Evolutionary conservation across 2,888 invertebrate species (phyloP).

Genomic region (Nipponacmea schrenckii): DNA sequence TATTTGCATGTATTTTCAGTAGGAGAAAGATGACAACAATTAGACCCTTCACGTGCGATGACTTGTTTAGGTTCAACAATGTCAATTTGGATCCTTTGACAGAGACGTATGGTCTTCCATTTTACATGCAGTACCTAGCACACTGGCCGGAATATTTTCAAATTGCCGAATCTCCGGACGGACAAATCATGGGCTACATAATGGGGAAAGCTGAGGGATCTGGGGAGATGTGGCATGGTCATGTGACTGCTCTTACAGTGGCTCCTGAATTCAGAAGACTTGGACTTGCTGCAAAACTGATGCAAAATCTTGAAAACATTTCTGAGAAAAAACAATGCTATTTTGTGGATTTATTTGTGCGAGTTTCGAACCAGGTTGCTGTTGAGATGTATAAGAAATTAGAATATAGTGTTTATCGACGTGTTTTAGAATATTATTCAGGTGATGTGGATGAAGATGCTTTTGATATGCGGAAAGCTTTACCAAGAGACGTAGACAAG

Average conservation of each 20-base stretch:
- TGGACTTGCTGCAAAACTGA: constrained; percentile 90
- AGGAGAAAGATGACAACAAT: constrained; percentile 84
- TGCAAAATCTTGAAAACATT: constrained; percentile 93
- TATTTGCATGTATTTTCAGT: too few relatives aligned
- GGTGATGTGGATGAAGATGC: constrained; percentile 95
- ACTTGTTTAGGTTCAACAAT: constrained; percentile 93
- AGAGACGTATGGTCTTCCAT: constrained; percentile 81
- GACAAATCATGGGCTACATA: constrained; percentile 98
- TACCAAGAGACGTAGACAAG: constrained; percentile 89
- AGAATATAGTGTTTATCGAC: constrained; percentile 95
- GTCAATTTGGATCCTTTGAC: constrained; percentile 98
- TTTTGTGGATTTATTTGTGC: constrained; percentile 97
- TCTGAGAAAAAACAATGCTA: constrained; percentile 96
- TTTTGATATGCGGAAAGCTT: constrained; percentile 98
- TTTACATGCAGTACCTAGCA: constrained; percentile 97
- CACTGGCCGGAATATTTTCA: constrained; percentile 99
- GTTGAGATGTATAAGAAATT: constrained; percentile 96
- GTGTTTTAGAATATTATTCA: constrained; percentile 97
- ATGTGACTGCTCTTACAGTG: constrained; percentile 97
- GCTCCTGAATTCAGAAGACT: constrained; percentile 92
- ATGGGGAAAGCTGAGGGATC: constrained; percentile 99
- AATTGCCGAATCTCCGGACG: constrained; percentile 94
- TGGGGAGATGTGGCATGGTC: constrained; percentile 98
- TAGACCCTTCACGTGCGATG: constrained; percentile 91
- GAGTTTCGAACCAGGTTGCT: constrained; percentile 96